phyloP scores from a whole-genome alignment of 1,140 invertebrate species.

The Polypedilum vanderplanki region DNA sequence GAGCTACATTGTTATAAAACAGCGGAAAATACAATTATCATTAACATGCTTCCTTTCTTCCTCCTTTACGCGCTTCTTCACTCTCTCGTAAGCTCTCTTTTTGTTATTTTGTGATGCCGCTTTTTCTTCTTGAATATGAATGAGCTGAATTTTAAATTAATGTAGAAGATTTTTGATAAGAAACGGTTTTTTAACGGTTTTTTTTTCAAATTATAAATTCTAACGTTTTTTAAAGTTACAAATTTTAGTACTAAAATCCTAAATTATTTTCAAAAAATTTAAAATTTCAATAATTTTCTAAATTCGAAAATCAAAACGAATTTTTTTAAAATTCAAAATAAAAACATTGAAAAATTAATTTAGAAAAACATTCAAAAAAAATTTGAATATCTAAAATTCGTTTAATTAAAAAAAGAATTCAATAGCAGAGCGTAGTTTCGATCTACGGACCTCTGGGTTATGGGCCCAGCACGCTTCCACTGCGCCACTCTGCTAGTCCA shows the following conservation, averaged over 20 bases:
- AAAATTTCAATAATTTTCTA: too few relatives aligned
- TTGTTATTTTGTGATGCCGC: not conserved
- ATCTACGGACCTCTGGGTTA: conserved; percentile 94
- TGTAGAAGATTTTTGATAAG: not conserved
- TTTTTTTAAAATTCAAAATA: too few relatives aligned
- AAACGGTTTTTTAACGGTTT: not conserved
- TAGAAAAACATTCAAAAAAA: too few relatives aligned
- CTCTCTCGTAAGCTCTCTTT: not conserved
- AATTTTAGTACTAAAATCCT: too few relatives aligned
- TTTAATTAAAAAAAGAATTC: too few relatives aligned
- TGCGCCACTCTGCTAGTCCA: conserved; percentile 80
- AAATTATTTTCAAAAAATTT: too few relatives aligned
- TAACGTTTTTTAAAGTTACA: too few relatives aligned
- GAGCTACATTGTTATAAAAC: conserved; percentile 12
- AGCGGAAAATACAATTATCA: conserved; percentile 26
- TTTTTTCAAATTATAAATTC: not conserved
- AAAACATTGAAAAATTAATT: too few relatives aligned
- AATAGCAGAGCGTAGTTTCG: conserved; percentile 90
- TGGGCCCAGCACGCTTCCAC: conserved; percentile 86
- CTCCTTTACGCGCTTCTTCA: not conserved
- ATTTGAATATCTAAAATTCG: too few relatives aligned
- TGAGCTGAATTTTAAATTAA: not conserved
- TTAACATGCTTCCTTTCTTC: conserved; percentile 6
- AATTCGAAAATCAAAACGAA: too few relatives aligned
- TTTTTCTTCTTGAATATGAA: not conserved